Base-by-base conservation (phyloP, 2,113 vertebrate genomes). In the Machaerirhynchus nigripectus region DNA sequence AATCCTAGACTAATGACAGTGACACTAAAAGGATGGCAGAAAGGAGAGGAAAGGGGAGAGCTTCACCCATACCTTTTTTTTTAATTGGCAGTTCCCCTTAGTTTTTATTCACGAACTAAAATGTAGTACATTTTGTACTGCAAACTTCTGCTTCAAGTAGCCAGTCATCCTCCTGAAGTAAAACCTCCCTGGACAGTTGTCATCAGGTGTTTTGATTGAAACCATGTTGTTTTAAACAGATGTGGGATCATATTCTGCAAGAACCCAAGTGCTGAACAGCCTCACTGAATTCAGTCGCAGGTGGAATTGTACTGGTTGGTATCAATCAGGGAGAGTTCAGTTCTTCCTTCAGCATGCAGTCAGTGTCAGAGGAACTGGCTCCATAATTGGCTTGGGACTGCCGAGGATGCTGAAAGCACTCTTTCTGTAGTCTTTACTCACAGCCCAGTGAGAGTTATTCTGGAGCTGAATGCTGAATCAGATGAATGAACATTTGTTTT, bases 251-350 rank as follows among this genome's bases (percentile, higher is more conserved):
- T 60, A 57, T 42, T 50, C 52, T 86, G 37, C 39, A 68, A 68
- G 44, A 30, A 69, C 0, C 2, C 15, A 7, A 27, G 39, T 46
- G 20, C 39, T 90, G 69, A 68, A 42, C 13, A 64, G 16, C 22
- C 47, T 63, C n/a, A 35, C 16, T 52, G 46, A 64, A 87, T 42
- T 83, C 60, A 33, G 16, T 33, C 6, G 2, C 33, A 67, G 22
- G 30, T 75, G 40, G 33, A 63, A 21, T 53, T 2, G 0, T n/a
- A 11, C 11, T 31, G 44, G 21, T 44, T 28, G n/a, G 15, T 64
- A 37, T 47, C 14, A 33, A 3, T 16, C 44, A 40, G 28, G 44
- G 46, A 77, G 3, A 0, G 0, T 40, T 30, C 14, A 64, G 24
- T 2, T 35, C 31, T 19, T 80, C 68, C 31, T 52, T 65, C 49